Evolutionary conservation across 1,140 invertebrate species (phyloP).

Genomic region (Vanessa tameamea): DNA sequence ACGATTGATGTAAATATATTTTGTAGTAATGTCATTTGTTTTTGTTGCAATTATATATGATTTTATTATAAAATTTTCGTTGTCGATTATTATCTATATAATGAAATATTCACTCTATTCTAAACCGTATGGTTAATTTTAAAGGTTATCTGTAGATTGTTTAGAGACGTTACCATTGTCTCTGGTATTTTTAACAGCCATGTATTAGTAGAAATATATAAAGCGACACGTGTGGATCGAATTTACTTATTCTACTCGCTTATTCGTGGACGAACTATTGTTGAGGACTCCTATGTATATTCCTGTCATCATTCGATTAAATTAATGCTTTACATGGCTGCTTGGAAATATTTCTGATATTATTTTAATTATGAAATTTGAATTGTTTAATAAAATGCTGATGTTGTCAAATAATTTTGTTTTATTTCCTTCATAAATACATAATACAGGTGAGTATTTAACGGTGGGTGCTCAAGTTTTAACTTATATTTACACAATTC

Average conservation of each 20-base stretch:
- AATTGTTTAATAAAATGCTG: slow-evolving; percentile 24
- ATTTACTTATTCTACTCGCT: neutral
- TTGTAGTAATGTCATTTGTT: slow-evolving; percentile 36
- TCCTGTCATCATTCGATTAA: too few species aligned
- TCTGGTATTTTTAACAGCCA: neutral
- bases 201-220: neutral
- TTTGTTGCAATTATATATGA: slow-evolving; percentile 32
- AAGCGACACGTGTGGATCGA: neutral
- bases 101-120: neutral
- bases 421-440: slow-evolving; percentile 51
- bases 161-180: slow-evolving; percentile 8
- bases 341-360: slow-evolving; percentile 5
- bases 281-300: too few species aligned
- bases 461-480: slow-evolving; percentile 46
- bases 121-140: slow-evolving; percentile 5
- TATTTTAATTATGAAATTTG: slow-evolving; percentile 6
- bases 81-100: slow-evolving; percentile 16
- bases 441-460: slow-evolving; percentile 60
- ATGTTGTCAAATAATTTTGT: slow-evolving; percentile 16
- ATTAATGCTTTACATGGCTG: neutral
- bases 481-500: slow-evolving; percentile 39
- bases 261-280: too few species aligned
- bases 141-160: slow-evolving; percentile 5
- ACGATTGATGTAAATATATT: slow-evolving; percentile 54
- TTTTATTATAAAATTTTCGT: slow-evolving; percentile 24